Evolutionary conservation across 2,113 vertebrate genomes (phyloP).

Genomic region (Serinus canaria): DNA sequence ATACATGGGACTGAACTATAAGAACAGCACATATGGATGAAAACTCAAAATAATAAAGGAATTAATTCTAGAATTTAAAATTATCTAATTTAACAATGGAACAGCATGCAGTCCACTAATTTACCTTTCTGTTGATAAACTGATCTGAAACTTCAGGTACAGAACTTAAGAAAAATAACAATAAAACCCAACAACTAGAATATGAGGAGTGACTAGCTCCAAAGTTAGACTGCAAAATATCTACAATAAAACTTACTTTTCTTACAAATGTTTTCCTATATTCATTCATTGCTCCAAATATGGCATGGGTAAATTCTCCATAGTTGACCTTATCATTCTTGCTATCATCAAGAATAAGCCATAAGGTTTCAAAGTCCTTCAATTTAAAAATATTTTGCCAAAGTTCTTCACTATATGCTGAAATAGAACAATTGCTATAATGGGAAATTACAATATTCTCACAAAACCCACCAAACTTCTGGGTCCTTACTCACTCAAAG

Average conservation of each 20-base stretch:
- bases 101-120: background rate
- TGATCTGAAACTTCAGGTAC: background rate
- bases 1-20: background rate
- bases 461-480: background rate
- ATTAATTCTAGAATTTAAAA: background rate
- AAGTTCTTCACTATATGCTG: background rate
- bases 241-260: conserved; percentile 74
- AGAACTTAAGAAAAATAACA: background rate
- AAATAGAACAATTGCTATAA: background rate
- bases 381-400: conserved; percentile 14
- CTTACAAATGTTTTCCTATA: conserved; percentile 79
- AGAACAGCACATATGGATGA: background rate
- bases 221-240: background rate
- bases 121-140: background rate
- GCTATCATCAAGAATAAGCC: conserved; percentile 67
- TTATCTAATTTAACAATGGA: background rate
- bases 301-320: conserved; percentile 63
- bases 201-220: background rate
- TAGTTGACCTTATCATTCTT: conserved; percentile 60
- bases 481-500: background rate
- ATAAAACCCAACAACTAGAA: background rate
- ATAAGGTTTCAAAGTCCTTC: conserved; percentile 78
- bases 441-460: background rate
- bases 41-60: background rate
- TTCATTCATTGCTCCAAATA: conserved; percentile 85